Evolutionary conservation across 2,888 invertebrate species (phyloP), one percentile per base, ranked within the genome.

Genomic region (Pachymerium ferrugineum): DNA sequence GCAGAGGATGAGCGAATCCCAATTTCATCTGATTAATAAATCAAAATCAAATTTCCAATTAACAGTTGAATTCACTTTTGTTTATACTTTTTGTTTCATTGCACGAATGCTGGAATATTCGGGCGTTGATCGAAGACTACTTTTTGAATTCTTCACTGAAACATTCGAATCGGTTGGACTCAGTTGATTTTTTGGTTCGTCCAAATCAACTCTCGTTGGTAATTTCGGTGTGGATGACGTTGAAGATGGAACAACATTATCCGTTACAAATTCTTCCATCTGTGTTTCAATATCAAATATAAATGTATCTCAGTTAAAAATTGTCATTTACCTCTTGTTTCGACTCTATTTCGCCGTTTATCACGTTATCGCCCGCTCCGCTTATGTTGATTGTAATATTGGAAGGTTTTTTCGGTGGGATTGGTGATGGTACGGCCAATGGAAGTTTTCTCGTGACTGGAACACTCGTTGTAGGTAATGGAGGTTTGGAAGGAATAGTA

Each of bases 1-100:
- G 81, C 70, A 83, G 75, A 12, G 76, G 78, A 29, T 77, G 80
- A 73, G 81, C 81, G 70, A 83, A 78, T 19, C 83, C 83, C 31
- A 82, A 80, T 75, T 83, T 82, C 75, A 83, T 80, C 82, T 82
- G 69, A 72, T 30, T 76, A 31, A 28, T 10, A 30, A 29, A 22
- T 67, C 19, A 67, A 29, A 67, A 4, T 3, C 3, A 29, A 67
- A n/a, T n/a, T n/a, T n/a, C n/a, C n/a, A n/a, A n/a, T n/a, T n/a
- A n/a, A n/a, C n/a, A n/a, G n/a, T n/a, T n/a, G n/a, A n/a, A n/a
- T n/a, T 35, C 8, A 12, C 12, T 35, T 35, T 35, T 12, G 12
- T 35, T 19, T 80, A 81, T 76, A 75, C 77, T 73, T 77, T 77
- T 67, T 76, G 75, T 72, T 74, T 69, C 74, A 77, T 74, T 28